phyloP scores from a whole-genome alignment of 2,797 vertebrate genomes.

The Lepidocolaptes lacrymiger region DNA sequence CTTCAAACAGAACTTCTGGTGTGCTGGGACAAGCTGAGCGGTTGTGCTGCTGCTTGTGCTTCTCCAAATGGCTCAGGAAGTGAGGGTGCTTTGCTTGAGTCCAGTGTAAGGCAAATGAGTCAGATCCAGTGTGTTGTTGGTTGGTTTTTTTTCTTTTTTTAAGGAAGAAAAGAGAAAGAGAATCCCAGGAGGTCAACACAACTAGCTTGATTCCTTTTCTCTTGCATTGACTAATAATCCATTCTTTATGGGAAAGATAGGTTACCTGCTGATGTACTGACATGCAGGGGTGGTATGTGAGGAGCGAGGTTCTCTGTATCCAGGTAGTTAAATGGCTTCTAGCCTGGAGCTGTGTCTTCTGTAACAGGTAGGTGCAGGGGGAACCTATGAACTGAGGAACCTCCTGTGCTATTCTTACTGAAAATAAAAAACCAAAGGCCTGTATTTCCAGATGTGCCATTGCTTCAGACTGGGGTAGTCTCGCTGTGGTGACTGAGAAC shows the following conservation, averaged over 20 bases:
- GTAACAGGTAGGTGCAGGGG: background rate
- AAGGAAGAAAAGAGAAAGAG: background rate
- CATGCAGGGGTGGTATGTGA: fast-evolving
- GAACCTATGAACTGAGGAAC: background rate
- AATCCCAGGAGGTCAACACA: background rate
- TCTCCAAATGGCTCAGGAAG: background rate
- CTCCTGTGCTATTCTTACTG: background rate
- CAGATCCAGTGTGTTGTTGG: background rate
- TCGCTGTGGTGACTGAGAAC: background rate
- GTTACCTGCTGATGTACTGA: background rate
- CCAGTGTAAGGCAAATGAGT: background rate
- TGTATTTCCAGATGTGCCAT: background rate
- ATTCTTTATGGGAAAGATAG: background rate
- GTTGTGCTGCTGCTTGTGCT: background rate
- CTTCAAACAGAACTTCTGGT: background rate
- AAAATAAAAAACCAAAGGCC: background rate
- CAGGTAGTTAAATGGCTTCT: background rate
- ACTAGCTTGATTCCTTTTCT: background rate
- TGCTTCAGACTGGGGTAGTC: background rate
- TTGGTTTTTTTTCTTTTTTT: background rate
- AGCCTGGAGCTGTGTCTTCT: background rate
- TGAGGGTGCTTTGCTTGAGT: background rate
- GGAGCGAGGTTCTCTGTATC: background rate
- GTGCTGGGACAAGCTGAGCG: background rate
- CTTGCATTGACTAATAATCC: background rate